These are phyloP conservation scores for Aethes cnicana DNA, from an alignment of 2,888 invertebrate genomes.

Conservation along the genomic window DNA sequence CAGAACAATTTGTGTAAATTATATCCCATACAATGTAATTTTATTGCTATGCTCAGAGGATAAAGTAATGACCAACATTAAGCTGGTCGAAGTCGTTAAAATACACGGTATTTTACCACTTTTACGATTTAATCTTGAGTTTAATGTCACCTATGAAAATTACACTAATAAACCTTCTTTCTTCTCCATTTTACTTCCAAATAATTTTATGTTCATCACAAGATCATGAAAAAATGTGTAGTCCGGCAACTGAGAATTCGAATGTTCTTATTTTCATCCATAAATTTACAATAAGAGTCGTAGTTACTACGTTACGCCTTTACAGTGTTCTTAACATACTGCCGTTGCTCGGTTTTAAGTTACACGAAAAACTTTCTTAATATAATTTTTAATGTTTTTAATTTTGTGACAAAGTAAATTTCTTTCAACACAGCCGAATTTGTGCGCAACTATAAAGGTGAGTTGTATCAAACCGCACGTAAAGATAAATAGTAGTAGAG, in stretches of 20 bases:
- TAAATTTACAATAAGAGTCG: no score
- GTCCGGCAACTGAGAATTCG: no score
- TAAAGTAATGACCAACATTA: constrained; percentile 5
- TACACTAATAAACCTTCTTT: constrained; percentile 3
- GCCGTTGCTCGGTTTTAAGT: no score
- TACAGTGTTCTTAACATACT: no score
- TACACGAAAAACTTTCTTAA: no score
- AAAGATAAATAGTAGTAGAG: no score
- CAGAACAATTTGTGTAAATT: constrained; percentile 2
- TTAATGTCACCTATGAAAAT: constrained; percentile 12
- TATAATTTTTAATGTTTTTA: not conserved
- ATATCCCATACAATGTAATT: constrained; percentile 2
- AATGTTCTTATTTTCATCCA: no score
- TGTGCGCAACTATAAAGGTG: not conserved
- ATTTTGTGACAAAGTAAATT: no score
- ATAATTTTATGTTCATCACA: no score
- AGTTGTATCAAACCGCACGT: not conserved
- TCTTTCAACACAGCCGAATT: constrained; percentile 6
- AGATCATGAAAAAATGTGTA: no score
- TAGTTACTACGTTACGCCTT: no score
- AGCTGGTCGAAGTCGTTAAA: constrained; percentile 8
- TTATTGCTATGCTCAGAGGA: not conserved
- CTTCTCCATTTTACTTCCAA: not conserved
- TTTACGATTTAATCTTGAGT: constrained; percentile 21
- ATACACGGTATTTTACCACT: constrained; percentile 2